Evolutionary conservation across 2,113 vertebrate species (phyloP).

Genomic region (Mystacornis crossleyi): DNA sequence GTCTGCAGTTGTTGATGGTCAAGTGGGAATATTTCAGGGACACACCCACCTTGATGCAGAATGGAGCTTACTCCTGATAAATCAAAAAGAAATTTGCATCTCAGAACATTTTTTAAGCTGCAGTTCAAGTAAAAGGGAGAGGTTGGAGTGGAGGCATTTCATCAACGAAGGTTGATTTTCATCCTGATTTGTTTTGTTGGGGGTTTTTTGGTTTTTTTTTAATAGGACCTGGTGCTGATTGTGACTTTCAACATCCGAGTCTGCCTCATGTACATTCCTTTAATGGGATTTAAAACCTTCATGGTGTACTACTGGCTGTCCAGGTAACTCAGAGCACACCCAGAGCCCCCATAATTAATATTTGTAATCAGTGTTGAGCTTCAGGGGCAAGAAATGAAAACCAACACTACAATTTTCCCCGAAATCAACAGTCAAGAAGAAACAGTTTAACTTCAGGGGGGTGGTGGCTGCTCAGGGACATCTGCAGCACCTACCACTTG

Average conservation of each 20-base stretch:
- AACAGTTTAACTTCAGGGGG: rapidly evolving
- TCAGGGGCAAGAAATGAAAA: neutral
- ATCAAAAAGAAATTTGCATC: neutral
- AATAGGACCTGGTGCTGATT: neutral
- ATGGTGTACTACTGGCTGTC: slow-evolving; percentile 54
- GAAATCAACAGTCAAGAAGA: neutral
- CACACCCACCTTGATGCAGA: neutral
- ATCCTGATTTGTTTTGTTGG: neutral
- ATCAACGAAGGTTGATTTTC: neutral
- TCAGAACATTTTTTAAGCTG: neutral
- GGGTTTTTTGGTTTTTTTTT: neutral
- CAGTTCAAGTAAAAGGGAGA: neutral
- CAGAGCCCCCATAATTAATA: neutral
- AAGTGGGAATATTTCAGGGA: neutral
- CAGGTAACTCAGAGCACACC: slow-evolving; percentile 25
- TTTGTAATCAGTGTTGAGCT: neutral
- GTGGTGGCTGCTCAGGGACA: neutral
- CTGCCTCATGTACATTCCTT: slow-evolving; percentile 54
- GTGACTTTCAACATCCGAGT: slow-evolving; percentile 34
- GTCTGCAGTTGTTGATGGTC: neutral
- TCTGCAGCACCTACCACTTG: neutral
- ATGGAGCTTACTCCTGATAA: neutral
- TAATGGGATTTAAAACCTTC: slow-evolving; percentile 66
- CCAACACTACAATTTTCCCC: rapidly evolving
- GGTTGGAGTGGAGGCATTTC: neutral